Conservation (phyloP, 1,140 invertebrate species). For the Drosophila simulans region DNA sequence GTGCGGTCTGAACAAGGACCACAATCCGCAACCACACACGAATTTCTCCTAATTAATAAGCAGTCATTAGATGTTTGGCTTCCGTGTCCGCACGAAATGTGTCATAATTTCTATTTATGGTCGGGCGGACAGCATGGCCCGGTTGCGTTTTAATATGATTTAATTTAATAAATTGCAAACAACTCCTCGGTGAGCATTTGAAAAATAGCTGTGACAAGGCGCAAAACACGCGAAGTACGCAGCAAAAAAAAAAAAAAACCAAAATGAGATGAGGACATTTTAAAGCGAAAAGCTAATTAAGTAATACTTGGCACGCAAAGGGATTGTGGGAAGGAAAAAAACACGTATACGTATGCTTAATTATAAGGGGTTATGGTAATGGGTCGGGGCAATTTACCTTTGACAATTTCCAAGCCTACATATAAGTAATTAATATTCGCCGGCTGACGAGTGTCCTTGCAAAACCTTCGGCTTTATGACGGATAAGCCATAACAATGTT, state of each 20-base stretch:
- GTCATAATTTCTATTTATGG: constrained; percentile 83
- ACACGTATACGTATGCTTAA: neutral
- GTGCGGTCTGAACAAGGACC: constrained; percentile 28
- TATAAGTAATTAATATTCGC: constrained; percentile 29
- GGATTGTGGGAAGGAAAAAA: neutral
- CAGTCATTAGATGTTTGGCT: constrained; percentile 58
- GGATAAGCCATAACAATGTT: constrained; percentile 41
- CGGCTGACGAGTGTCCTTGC: neutral
- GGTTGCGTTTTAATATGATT: constrained; percentile 73
- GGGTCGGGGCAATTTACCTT: constrained; percentile 43
- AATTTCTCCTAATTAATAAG: constrained; percentile 76
- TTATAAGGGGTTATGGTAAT: constrained; percentile 52
- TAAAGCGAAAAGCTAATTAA: constrained; percentile 74
- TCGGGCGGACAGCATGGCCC: constrained; percentile 15
- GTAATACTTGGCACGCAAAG: constrained; percentile 71
- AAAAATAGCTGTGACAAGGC: constrained; percentile 53
- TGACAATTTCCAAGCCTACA: constrained; percentile 19
- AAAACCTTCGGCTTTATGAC: constrained; percentile 19
- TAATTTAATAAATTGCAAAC: constrained; percentile 81
- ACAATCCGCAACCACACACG: constrained; percentile 70
- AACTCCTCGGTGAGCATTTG: constrained; percentile 70
- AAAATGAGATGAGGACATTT: constrained; percentile 46
- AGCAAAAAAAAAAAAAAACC: constrained; percentile 3
- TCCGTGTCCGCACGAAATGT: constrained; percentile 77
- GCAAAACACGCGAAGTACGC: constrained; percentile 20